These are phyloP conservation scores for Malurus elegans DNA, from an alignment of 2,113 vertebrate genomes.

Conservation along the genomic window DNA sequence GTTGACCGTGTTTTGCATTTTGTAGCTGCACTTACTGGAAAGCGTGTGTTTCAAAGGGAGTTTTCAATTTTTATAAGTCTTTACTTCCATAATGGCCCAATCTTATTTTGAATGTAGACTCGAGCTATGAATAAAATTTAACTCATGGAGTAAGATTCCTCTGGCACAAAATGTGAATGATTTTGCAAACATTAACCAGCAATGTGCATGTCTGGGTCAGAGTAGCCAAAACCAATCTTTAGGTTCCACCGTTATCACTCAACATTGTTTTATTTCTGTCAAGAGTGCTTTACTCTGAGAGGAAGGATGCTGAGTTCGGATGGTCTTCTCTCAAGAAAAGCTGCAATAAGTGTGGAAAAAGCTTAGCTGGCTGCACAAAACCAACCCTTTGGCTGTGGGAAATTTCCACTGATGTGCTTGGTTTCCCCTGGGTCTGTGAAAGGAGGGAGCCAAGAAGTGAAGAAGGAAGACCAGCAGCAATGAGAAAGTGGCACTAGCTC, in stretches of 20 bases:
- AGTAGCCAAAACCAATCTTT: not conserved
- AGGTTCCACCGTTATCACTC: not conserved
- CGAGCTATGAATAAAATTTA: conserved; percentile 53
- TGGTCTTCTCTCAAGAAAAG: not conserved
- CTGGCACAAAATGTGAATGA: not conserved
- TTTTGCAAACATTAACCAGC: not conserved
- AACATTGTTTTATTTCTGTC: not conserved
- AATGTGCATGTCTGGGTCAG: not conserved
- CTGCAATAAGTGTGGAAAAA: not conserved
- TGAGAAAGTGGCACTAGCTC: not conserved
- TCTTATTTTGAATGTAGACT: conserved; percentile 17
- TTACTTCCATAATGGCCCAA: conserved; percentile 28
- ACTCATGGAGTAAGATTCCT: conserved; percentile 10
- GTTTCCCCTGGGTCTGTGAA: not conserved
- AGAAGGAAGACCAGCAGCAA: not conserved
- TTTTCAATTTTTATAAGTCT: conserved; percentile 54
- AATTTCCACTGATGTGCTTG: not conserved
- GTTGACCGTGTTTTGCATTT: conserved; percentile 60
- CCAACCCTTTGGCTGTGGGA: not conserved
- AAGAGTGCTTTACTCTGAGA: not conserved
- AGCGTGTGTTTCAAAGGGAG: conserved; percentile 65
- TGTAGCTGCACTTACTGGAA: conserved; percentile 64
- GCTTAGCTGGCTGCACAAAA: not conserved
- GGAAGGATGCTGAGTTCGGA: not conserved
- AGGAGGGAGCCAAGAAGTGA: not conserved